Evolutionary conservation across 2,888 invertebrate species (phyloP), one percentile per base, ranked within the genome.

Genomic region (Ormyrus labotus): DNA sequence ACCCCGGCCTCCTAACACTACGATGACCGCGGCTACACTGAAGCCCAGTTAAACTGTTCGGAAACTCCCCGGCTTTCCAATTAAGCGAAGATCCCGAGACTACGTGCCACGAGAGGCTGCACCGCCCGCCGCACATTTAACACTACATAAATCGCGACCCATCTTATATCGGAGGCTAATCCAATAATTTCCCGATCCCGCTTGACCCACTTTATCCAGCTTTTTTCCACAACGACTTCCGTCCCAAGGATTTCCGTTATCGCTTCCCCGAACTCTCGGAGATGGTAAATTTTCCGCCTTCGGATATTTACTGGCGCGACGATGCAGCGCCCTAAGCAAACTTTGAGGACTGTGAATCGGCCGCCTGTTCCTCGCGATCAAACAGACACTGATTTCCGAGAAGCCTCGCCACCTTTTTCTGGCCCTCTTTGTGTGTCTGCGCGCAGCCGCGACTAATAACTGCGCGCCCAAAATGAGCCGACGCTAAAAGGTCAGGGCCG

Each of bases 41-140:
- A 87, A 87, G 89, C 86, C 87, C 89, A 89, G 90, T 90, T 90
- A 88, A 90, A 90, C 90, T 89, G 90, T 90, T 90, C 87, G 90
- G 90, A 90, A 90, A 90, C 88, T 90, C 87, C 85, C 86, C 81
- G 85, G 90, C 89, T 89, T 90, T 90, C 90, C 90, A 90, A 90
- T 90, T 90, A 90, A 90, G 87, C 87, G 87, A 87, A 89, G 90
- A 89, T 88, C 88, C 87, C 86, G 84, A 81, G 83, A 50, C 63
- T 34, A 10, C 47, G 55, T 9, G 13, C 58, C 64, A 48, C 53
- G 60, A 10, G 58, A 48, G 65, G 11, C 45, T 48, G 57, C 67
- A 51, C 6, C 19, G 83, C 82, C 84, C 86, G 85, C 84, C 84
- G 84, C 89, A 87, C 87, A 87, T 90, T 90, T 90, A 90, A 90